Evolutionary conservation across 1,140 invertebrate genomes (phyloP).

Genomic region (Eupeodes corollae): DNA sequence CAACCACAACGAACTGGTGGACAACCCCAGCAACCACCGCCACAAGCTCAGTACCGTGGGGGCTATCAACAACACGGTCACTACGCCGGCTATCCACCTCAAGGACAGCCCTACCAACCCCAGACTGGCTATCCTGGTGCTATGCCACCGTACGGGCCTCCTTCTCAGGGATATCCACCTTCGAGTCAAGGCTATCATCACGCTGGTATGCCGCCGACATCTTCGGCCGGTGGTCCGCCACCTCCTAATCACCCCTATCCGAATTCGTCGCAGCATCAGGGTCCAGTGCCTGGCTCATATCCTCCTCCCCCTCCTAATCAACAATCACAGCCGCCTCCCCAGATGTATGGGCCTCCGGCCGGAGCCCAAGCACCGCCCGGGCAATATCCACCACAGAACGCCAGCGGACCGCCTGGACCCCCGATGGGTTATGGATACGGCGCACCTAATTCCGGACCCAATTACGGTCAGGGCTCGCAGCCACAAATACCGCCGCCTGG

Average conservation of each 20-base stretch:
- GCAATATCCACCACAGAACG: conserved; percentile 21
- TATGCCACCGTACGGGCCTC: conserved; percentile 23
- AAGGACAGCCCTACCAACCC: conserved; percentile 37
- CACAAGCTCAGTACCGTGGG: conserved; percentile 37
- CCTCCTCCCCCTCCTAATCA: conserved; percentile 21
- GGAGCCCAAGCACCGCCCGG: conserved; percentile 34
- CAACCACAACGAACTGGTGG: conserved; percentile 2
- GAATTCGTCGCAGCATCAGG: conserved; percentile 20
- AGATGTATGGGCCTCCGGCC: conserved; percentile 35
- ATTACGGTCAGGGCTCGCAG: neutral
- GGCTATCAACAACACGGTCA: conserved; percentile 40
- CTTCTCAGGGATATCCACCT: conserved; percentile 26
- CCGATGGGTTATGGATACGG: conserved; percentile 33
- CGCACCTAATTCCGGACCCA: conserved; percentile 11
- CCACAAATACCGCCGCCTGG: conserved; percentile 13
- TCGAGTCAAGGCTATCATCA: conserved; percentile 37
- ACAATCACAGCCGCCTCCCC: conserved; percentile 22
- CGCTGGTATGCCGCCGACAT: conserved; percentile 21
- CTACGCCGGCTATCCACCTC: conserved; percentile 41
- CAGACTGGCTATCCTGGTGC: conserved; percentile 38
- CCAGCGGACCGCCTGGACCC: conserved; percentile 19
- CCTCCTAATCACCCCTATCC: conserved; percentile 21
- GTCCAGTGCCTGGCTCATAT: conserved; percentile 24
- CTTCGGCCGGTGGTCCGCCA: conserved; percentile 10
- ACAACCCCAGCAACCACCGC: conserved; percentile 18